These are phyloP conservation scores for Sacculina carcini DNA, from an alignment of 2,888 invertebrate genomes.

Conservation along the genomic window DNA sequence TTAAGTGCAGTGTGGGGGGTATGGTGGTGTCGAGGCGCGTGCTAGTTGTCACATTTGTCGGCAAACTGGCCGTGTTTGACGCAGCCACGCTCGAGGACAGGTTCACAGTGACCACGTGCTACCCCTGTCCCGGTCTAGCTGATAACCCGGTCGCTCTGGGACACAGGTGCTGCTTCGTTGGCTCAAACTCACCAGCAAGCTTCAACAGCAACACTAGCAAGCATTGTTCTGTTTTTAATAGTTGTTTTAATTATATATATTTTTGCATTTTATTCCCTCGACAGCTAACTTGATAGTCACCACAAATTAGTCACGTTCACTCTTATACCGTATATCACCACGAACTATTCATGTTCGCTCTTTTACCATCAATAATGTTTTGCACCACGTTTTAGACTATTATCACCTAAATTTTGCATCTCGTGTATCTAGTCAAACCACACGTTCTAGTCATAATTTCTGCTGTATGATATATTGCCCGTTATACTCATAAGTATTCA, in stretches of 20 bases:
- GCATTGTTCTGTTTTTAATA: not conserved
- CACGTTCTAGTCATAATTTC: too few species aligned
- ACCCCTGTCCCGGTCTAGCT: slow-evolving; percentile 39
- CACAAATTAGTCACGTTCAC: too few species aligned
- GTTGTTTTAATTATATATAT: not conserved
- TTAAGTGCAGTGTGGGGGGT: slow-evolving; percentile 66
- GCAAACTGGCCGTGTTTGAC: slow-evolving; percentile 73
- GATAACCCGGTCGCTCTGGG: slow-evolving; percentile 54
- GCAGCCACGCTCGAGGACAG: slow-evolving; percentile 62
- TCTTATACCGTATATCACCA: too few species aligned
- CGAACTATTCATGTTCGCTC: too few species aligned
- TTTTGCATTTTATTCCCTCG: not conserved
- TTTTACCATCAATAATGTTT: too few species aligned
- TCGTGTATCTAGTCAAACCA: too few species aligned
- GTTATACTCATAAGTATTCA: too few species aligned
- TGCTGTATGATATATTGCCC: too few species aligned
- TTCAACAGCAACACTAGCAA: not conserved
- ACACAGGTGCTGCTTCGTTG: not conserved
- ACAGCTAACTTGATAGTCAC: too few species aligned
- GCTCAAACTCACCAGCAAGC: not conserved
- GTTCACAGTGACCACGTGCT: slow-evolving; percentile 60
- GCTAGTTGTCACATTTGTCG: slow-evolving; percentile 61
- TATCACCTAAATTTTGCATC: too few species aligned
- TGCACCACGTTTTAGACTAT: too few species aligned
- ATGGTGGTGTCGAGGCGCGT: slow-evolving; percentile 67